Percentiles rank a stretch among this genome's conserved stretches.
These are phyloP conservation scores for Thunnus maccoyii DNA, from an alignment of 2,113 vertebrate genomes.

Conservation along the genomic window DNA sequence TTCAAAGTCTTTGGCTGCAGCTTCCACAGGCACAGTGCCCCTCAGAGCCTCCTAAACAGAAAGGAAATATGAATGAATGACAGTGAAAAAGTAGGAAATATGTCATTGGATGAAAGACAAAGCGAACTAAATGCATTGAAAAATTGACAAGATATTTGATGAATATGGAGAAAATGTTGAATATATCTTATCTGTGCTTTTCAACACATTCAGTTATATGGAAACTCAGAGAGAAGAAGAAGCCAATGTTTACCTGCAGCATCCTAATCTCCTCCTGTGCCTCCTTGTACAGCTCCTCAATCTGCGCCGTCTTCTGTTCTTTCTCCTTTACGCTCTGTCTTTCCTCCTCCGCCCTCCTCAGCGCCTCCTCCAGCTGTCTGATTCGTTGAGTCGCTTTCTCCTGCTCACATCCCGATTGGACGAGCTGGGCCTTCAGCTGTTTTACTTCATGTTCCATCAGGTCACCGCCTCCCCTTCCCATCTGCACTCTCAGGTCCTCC, in stretches of 20 bases:
- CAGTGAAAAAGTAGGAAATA: neutral
- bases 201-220: neutral
- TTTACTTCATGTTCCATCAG: conserved; percentile 84
- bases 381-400: conserved; percentile 84
- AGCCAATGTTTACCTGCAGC: conserved; percentile 77
- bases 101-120: neutral
- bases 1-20: conserved; percentile 87
- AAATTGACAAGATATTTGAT: too few relatives aligned
- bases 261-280: conserved; percentile 93
- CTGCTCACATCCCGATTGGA: conserved; percentile 81
- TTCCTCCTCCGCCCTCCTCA: conserved; percentile 83
- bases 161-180: too few relatives aligned
- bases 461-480: conserved; percentile 71
- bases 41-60: conserved; percentile 87
- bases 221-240: neutral
- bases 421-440: conserved; percentile 85
- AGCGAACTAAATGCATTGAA: too few relatives aligned
- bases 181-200: neutral
- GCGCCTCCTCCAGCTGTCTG: conserved; percentile 86
- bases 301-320: conserved; percentile 72
- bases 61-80: neutral
- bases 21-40: conserved; percentile 85
- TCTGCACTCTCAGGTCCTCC: conserved; percentile 83
- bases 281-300: conserved; percentile 90
- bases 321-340: conserved; percentile 51